Percentiles rank a stretch among this genome's conserved stretches.
Evolutionary conservation across 2,797 vertebrate genomes (phyloP).

Genomic region (Coranthus polyacanthus): DNA sequence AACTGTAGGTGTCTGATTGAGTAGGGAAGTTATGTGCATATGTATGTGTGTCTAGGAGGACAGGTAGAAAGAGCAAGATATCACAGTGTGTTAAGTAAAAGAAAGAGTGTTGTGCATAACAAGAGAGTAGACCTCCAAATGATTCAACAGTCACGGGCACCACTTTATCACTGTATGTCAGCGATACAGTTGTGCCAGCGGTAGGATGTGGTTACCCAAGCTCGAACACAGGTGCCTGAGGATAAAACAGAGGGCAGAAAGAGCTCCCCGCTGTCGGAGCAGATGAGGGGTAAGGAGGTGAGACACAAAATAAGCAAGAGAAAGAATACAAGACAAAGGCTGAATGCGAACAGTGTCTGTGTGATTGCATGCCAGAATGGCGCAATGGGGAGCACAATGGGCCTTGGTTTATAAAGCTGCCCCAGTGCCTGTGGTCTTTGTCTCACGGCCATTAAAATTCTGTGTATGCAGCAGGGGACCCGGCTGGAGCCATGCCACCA

Average conservation of each 20-base stretch:
- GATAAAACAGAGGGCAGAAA: conserved; percentile 71
- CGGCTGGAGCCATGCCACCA: conserved; percentile 78
- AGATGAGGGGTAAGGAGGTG: conserved; percentile 55
- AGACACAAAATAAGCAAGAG: conserved; percentile 65
- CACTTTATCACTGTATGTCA: conserved; percentile 50
- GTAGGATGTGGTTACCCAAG: conserved; percentile 45
- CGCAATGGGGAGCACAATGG: conserved; percentile 78
- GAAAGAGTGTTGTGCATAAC: conserved; percentile 19
- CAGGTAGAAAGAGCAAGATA: conserved; percentile 2
- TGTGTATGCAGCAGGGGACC: conserved; percentile 74
- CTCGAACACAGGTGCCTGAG: conserved; percentile 63
- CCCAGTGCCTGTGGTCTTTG: conserved; percentile 82
- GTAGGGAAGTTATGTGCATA: conserved; percentile 41
- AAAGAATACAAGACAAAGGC: conserved; percentile 73
- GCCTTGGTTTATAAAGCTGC: conserved; percentile 80
- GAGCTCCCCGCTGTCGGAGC: conserved; percentile 58
- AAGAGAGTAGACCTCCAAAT: conserved; percentile 30
- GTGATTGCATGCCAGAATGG: conserved; percentile 83
- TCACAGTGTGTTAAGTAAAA: background rate
- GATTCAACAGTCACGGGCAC: conserved; percentile 32
- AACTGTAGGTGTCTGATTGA: conserved; percentile 36
- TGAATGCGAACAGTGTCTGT: conserved; percentile 71
- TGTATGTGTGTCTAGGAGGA: conserved; percentile 10
- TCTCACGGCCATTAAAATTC: conserved; percentile 84
- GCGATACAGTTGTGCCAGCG: conserved; percentile 46